Percentiles rank a stretch among this genome's conserved stretches.
Conservation (phyloP, 2,888 invertebrate species). For the Perdita meconis region DNA sequence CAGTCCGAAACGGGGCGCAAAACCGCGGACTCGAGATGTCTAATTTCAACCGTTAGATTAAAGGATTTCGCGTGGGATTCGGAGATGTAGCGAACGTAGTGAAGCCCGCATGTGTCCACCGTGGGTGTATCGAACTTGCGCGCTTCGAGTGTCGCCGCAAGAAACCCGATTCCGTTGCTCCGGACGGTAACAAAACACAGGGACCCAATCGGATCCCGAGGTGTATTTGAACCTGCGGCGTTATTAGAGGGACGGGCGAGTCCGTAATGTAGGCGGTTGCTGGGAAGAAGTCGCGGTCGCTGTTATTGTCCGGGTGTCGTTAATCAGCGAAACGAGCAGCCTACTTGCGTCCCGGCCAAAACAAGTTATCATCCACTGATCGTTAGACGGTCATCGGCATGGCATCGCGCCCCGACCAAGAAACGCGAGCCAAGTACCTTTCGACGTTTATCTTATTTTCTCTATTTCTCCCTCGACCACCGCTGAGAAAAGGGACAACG, state of each 20-base stretch:
- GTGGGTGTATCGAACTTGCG: slow-evolving; percentile 49
- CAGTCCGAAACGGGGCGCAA: slow-evolving; percentile 16
- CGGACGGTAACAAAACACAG: slow-evolving; percentile 12
- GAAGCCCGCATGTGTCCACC: slow-evolving; percentile 44
- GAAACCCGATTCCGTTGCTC: slow-evolving; percentile 19
- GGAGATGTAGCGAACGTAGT: slow-evolving; percentile 9
- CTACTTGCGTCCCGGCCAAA: slow-evolving; percentile 50
- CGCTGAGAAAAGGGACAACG: not conserved
- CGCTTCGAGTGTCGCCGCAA: slow-evolving; percentile 40
- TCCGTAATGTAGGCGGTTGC: too few relatives aligned
- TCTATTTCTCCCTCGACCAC: not conserved
- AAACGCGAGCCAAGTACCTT: slow-evolving; percentile 37
- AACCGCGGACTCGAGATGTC: slow-evolving; percentile 36
- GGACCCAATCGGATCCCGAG: not conserved
- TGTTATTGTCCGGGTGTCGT: slow-evolving; percentile 27
- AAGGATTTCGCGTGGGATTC: slow-evolving; percentile 56
- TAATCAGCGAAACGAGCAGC: slow-evolving; percentile 45
- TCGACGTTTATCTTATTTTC: slow-evolving; percentile 24
- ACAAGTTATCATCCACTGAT: slow-evolving; percentile 76
- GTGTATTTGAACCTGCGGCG: too few relatives aligned
- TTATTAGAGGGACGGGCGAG: too few relatives aligned
- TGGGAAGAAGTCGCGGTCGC: too few relatives aligned
- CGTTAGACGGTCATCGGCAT: slow-evolving; percentile 76
- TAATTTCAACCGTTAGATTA: slow-evolving; percentile 66
- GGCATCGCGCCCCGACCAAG: slow-evolving; percentile 37